A percentile compares a stretch with the other conserved stretches of the same genome.
These are phyloP conservation scores for Microtus pennsylvanicus DNA, from an alignment of 2,113 vertebrate genomes.

Conservation along the genomic window DNA sequence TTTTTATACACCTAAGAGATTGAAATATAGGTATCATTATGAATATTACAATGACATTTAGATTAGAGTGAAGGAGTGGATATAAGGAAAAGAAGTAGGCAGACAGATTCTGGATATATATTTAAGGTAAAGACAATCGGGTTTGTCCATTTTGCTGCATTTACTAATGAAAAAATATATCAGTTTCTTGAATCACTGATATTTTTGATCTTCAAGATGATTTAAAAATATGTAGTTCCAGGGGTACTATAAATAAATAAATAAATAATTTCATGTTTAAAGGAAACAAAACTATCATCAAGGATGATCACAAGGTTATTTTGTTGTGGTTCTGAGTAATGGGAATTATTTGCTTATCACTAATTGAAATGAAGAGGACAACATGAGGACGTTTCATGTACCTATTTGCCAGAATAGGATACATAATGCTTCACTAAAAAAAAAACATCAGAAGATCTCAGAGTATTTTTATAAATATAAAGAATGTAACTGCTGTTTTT, in stretches of 20 bases:
- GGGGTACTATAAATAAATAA: neutral
- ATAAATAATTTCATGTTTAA: neutral
- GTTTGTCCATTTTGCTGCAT: neutral
- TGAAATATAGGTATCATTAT: slow-evolving; percentile 2
- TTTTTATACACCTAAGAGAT: neutral
- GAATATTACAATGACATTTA: neutral
- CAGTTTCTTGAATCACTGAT: neutral
- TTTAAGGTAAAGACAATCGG: neutral
- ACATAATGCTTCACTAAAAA: neutral
- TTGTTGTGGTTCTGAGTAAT: neutral
- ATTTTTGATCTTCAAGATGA: too few relatives aligned
- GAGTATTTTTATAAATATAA: neutral
- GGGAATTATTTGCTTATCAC: neutral
- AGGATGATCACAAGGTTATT: neutral
- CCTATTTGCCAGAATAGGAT: neutral
- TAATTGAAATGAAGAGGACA: neutral
- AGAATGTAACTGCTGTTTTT: neutral
- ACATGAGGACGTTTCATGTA: neutral
- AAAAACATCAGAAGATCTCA: neutral
- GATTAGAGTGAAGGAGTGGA: neutral
- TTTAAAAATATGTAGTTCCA: neutral
- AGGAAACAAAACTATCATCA: neutral
- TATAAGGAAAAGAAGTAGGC: neutral
- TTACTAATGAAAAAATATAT: neutral
- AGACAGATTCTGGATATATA: neutral